phyloP scores from a whole-genome alignment of 2,113 vertebrate species.

The Loxodonta africana region DNA sequence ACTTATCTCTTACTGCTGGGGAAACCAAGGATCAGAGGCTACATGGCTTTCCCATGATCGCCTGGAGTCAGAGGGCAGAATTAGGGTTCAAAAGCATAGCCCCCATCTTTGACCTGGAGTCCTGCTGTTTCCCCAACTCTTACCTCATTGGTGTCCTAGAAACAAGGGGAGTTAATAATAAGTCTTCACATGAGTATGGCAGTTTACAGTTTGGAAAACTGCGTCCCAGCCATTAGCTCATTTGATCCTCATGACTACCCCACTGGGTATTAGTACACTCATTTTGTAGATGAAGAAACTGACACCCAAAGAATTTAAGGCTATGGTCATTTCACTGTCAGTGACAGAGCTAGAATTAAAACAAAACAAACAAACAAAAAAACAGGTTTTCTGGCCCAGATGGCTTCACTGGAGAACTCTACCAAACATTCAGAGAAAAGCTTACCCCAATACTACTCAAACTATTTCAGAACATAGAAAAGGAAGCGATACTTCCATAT shows the following conservation, averaged over 20 bases:
- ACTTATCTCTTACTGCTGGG: neutral
- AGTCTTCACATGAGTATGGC: neutral
- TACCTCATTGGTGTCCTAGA: neutral
- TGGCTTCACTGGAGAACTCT: too few relatives aligned
- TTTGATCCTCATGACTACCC: slow-evolving; percentile 27
- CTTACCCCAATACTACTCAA: too few relatives aligned
- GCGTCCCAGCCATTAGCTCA: slow-evolving; percentile 52
- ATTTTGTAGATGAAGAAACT: slow-evolving; percentile 36
- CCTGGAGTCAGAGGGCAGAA: slow-evolving; percentile 48
- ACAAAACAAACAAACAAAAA: neutral
- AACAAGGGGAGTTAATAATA: slow-evolving; percentile 42
- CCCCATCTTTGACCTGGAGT: neutral
- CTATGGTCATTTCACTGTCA: neutral
- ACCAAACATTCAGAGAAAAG: too few relatives aligned
- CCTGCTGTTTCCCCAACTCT: neutral
- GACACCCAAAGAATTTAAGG: slow-evolving; percentile 14
- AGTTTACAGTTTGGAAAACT: slow-evolving; percentile 22
- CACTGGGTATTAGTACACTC: neutral
- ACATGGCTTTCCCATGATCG: slow-evolving; percentile 53
- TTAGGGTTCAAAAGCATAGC: neutral
- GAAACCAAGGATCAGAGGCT: neutral
- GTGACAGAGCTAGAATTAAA: neutral
- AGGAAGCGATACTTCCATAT: too few relatives aligned
- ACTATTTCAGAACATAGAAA: too few relatives aligned
- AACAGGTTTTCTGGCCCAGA: neutral